Base-by-base conservation (phyloP, 1,140 invertebrate species). In the Meloidogyne chitwoodi region DNA sequence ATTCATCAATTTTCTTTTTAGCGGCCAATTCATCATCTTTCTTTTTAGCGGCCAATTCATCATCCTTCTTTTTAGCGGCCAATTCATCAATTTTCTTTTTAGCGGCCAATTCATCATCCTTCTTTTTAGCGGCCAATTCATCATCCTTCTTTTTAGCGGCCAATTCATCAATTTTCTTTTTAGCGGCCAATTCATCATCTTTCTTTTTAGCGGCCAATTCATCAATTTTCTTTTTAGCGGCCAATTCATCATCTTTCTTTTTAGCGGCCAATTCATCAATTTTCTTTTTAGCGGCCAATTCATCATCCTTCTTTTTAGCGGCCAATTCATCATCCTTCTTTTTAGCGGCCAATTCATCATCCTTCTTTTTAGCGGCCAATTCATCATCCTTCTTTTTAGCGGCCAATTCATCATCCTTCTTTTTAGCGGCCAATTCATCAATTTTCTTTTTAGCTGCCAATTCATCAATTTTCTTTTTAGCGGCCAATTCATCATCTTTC, bases 221-320 rank as follows among this genome's bases (percentile, higher is more conserved):
- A 63, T 71, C 56, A 22, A n/a, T 68, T 19, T 70, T 27, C 22
- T 56, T 19, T 67, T 74, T 38, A 24, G 31, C 44, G 4, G 26
- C n/a, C 0, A 24, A 1, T 26, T 63, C 26, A 24, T 22, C 24
- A 14, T n/a, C 67, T 19, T 27, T 27, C 0, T 26, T 22, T 22
- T 75, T 64, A 1, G 29, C 44, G 22, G 67, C 63, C 8, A 34
- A 10, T 44, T 79, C 65, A 11, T 27, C 44, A 12, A 78, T 77
- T 31, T 77, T 1, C 19, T 77, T 77, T 16, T 38, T 22, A 19
- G 65, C 76, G 27, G 26, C 27, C n/a, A n/a, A n/a, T n/a, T n/a
- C n/a, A n/a, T 75, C 76, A n/a, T 26, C 64, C 12, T 77, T 75
- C 12, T 73, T 16, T 38, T 73, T 75, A 14, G 56, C 48, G 0